Evolutionary conservation across 1,140 invertebrate species (phyloP), one percentile per base, ranked within the genome.

Genomic region (Diachasmimorpha longicaudata): DNA sequence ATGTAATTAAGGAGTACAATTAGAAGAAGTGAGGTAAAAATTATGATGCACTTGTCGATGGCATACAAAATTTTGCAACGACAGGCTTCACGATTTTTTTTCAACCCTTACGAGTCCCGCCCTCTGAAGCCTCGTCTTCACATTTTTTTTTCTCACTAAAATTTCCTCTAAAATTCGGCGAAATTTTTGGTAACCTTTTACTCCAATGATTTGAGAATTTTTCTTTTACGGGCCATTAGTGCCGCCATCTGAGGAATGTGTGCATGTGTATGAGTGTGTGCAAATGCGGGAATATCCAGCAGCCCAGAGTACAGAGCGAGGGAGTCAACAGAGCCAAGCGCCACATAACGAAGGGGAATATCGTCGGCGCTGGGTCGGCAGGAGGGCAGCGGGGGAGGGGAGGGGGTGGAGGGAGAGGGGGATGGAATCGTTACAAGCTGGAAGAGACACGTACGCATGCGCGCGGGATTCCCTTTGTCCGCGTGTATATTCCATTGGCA

Each of bases 371-470:
- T n/a, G 74, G 78, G 80, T 81, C 79, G 75, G 80, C 80, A 82
- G 76, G 78, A 14, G 75, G 66, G n/a, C n/a, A 55, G 72, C 21
- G n/a, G 76, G 52, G 67, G 78, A 77, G 79, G 75, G 86, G 87
- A 88, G 10, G 46, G 11, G 31, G 72, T 21, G n/a, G 76, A n/a
- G 10, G 46, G 11, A 55, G 72, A 23, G n/a, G 76, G 52, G 67
- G 78, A 77, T 80, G 75, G 86, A 87, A 88, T 89, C 87, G 87
- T 89, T 89, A 89, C 85, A 78, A 80, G 83, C 77, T 79, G 82
- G 78, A 70, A 79, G 69, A 76, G 72, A 71, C 75, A 73, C 31
- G 31, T 31, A 82, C 88, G 88, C 88, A 88, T 87, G 87, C 86
- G 86, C 83, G 25, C 67, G 75, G 76, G 71, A 80, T 81, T 78